A percentile compares a stretch with the other conserved stretches of the same genome.
These are phyloP conservation scores for Coleophora flavipennella DNA, from an alignment of 2,888 invertebrate genomes.

Conservation along the genomic window DNA sequence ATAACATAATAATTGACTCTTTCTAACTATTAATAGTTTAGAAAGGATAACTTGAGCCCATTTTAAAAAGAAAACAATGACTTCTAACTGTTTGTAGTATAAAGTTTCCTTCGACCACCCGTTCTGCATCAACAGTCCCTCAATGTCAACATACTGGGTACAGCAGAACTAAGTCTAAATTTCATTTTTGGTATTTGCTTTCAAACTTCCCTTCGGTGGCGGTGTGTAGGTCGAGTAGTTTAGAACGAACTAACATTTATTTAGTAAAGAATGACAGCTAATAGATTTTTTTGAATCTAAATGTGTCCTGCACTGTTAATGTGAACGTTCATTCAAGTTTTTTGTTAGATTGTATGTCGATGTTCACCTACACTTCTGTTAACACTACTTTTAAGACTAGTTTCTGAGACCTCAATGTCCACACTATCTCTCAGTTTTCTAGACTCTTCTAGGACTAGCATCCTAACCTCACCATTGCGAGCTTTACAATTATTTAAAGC, in stretches of 20 bases:
- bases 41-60: not conserved
- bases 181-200: slow-evolving; percentile 74
- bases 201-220: slow-evolving; percentile 63
- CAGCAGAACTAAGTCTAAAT: slow-evolving; percentile 72
- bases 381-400: slow-evolving; percentile 37
- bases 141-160: slow-evolving; percentile 37
- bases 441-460: slow-evolving; percentile 61
- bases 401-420: slow-evolving; percentile 35
- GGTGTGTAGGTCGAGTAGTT: slow-evolving; percentile 67
- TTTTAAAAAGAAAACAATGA: not conserved
- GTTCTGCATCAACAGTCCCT: slow-evolving; percentile 58
- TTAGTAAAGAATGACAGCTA: slow-evolving; percentile 68
- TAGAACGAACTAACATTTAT: slow-evolving; percentile 50
- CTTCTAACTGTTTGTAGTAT: slow-evolving; percentile 12
- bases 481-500: slow-evolving; percentile 69
- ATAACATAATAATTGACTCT: no score
- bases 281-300: slow-evolving; percentile 50
- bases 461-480: slow-evolving; percentile 68
- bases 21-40: no score
- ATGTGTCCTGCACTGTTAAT: slow-evolving; percentile 56
- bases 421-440: slow-evolving; percentile 44
- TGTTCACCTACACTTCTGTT: slow-evolving; percentile 63
- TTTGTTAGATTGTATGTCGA: slow-evolving; percentile 68
- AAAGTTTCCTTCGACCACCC: slow-evolving; percentile 47
- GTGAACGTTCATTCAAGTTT: slow-evolving; percentile 63